Conservation (phyloP, 2,113 vertebrate species). For the Emydocephalus ijimae region DNA sequence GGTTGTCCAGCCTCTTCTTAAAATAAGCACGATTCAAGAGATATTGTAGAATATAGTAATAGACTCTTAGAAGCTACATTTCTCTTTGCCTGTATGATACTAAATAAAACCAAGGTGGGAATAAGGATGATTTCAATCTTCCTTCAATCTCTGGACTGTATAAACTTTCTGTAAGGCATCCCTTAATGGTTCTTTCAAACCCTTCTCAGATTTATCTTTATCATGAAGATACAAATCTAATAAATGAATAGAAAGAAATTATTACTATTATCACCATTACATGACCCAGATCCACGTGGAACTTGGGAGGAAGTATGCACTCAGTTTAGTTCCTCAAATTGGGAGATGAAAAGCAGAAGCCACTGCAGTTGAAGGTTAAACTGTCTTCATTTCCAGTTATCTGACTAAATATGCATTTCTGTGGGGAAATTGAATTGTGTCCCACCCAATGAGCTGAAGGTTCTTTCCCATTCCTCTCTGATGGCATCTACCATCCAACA, state of each 20-base stretch:
- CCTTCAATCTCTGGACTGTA: background rate
- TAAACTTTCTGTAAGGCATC: background rate
- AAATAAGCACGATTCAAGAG: background rate
- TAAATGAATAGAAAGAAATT: background rate
- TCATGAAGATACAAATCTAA: background rate
- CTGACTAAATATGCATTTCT: background rate
- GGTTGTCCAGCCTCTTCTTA: no score
- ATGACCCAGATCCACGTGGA: background rate
- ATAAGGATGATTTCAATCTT: background rate
- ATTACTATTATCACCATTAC: background rate
- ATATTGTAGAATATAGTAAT: background rate
- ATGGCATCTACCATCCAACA: background rate
- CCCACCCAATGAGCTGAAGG: background rate
- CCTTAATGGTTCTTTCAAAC: background rate
- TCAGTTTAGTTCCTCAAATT: background rate
- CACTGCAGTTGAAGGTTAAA: background rate
- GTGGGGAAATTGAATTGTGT: background rate
- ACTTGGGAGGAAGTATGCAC: background rate
- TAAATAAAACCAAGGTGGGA: background rate
- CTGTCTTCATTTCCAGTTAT: background rate
- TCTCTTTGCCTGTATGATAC: background rate
- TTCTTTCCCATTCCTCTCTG: background rate
- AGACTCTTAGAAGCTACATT: background rate
- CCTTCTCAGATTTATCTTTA: background rate
- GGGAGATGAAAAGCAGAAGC: background rate